Base-by-base conservation (phyloP, 1,140 invertebrate species). In the Spodoptera litura region DNA sequence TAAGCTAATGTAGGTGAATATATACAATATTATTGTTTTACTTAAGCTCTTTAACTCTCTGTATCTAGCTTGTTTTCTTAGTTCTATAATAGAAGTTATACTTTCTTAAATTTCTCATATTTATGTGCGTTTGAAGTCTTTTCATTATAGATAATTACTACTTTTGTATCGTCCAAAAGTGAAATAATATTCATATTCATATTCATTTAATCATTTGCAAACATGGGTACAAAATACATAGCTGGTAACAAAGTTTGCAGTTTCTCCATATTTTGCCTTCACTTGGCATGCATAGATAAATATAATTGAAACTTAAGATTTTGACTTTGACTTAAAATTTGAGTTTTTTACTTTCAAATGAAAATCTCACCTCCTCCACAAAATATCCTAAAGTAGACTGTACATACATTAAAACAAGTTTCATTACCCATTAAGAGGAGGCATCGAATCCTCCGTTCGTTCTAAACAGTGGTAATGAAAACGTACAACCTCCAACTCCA, bases 381-480 rank as follows among this genome's bases (percentile, higher is more conserved):
- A 20, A 35, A 20, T 10, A 44, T n/a, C 13, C 38, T 53, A 71
- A 25, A 2, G 3, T 13, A 59, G 4, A 52, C 4, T 62, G 4
- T 12, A 73, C 53, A 59, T 59, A 62, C 52, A 75, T 75, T 75
- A 62, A 79, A 80, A 66, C 64, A 31, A 79, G 78, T 78, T 84
- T 86, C 81, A 86, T 86, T 84, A 86, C 78, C 77, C 80, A 81
- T 83, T 84, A 83, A 86, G 71, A 78, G 79, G 75, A 78, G 56
- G 56, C 66, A 8, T 81, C 75, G 75, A 77, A 80, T 51, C 35
- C 59, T 71, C 64, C 62, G 75, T 44, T 35, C 53, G 53, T 15
- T 77, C 80, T 78, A 81, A 81, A 82, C 79, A 58, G 56, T 35
- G 52, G 81, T 82, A 87, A 87, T 85, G 81, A 87, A 74, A 80